These are phyloP conservation scores for Sternotherus odoratus DNA, from an alignment of 2,797 vertebrate genomes.

Conservation along the genomic window DNA sequence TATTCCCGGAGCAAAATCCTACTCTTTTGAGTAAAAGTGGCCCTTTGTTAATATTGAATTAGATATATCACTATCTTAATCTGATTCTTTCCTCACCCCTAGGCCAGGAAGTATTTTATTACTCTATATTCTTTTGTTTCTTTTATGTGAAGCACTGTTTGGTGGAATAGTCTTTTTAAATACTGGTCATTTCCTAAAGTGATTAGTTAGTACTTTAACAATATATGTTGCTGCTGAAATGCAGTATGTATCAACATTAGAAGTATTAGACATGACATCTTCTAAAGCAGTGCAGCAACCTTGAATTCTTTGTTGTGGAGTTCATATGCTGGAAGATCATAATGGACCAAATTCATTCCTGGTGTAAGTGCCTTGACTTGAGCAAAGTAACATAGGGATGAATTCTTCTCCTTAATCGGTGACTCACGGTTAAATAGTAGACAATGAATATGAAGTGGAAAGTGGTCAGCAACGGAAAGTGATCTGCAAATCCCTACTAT, in stretches of 20 bases:
- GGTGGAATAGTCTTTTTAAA: not conserved
- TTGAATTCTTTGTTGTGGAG: constrained; percentile 3
- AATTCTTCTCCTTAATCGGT: not conserved
- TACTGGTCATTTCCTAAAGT: not conserved
- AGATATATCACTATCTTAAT: not conserved
- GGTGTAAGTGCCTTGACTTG: not conserved
- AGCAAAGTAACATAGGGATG: not conserved
- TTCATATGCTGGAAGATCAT: constrained; percentile 10
- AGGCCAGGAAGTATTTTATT: not conserved
- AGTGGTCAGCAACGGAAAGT: too few relatives aligned
- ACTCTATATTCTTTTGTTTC: not conserved
- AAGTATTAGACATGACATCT: not conserved
- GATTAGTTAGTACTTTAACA: constrained; percentile 26
- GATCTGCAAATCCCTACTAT: too few relatives aligned
- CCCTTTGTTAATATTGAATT: not conserved
- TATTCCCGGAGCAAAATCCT: not conserved
- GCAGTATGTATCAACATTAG: constrained; percentile 28
- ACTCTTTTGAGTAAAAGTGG: not conserved
- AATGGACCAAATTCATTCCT: not conserved
- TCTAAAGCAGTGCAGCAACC: not conserved
- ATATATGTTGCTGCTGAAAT: not conserved
- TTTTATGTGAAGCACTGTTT: not conserved
- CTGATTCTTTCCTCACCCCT: not conserved
- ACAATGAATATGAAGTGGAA: too few relatives aligned
- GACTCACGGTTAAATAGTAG: not conserved